Base-by-base conservation (phyloP, 2,888 invertebrate species). In the Cephus runcator region DNA sequence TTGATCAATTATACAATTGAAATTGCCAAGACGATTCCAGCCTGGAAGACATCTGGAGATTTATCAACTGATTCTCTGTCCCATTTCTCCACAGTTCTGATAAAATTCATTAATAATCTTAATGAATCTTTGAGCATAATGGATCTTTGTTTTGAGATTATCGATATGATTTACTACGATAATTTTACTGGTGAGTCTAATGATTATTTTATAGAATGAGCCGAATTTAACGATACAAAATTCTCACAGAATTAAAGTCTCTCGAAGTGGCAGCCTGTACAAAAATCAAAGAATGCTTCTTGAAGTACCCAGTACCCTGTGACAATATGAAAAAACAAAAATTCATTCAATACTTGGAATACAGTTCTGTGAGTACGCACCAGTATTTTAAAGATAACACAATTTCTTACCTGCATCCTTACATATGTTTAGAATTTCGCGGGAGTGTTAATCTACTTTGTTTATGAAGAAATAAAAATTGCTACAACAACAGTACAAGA, bases 111-210 rank as follows among this genome's bases (percentile, higher is more conserved):
- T 77, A 34, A 81, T 71, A 80, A 75, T 31, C 77, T 81, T 12
- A 81, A 79, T 12, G 73, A 83, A 35, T 85, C 81, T 75, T 69
- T 80, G 73, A 79, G 80, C 12, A 80, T 81, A 6, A 82, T 80
- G 9, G 83, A 88, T 79, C 83, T 90, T 33, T 89, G 87, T 78
- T 87, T 88, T 69, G 84, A 85, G 77, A 75, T 89, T n/a, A 82
- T 90, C 30, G 83, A 89, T 79, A 76, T 86, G 12, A 82, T 87
- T 34, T 78, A 83, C 71, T 80, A 34, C 31, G 33, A 83, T 31
- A 84, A 82, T 75, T 75, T 85, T 73, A 77, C 84, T 11, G 80
- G 90, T 89, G 83, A 85, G 84, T 85, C 31, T 56, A 68, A 31
- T n/a, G 33, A 71, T 31, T 71, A 71, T 71, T 34, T 33, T 34